phyloP scores from a whole-genome alignment of 2,888 invertebrate genomes.

The Podabrus alpinus region DNA sequence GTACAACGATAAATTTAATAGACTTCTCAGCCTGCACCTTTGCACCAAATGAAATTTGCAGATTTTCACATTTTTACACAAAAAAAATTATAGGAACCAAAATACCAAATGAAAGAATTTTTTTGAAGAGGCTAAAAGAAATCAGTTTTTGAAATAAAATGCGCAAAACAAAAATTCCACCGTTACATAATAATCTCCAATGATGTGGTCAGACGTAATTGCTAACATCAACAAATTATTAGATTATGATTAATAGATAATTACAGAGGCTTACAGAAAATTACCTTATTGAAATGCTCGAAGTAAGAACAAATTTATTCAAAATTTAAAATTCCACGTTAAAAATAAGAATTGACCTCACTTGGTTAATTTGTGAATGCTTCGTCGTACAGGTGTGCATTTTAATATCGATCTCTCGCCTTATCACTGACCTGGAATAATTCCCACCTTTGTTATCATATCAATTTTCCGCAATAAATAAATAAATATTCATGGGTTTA shows the following conservation, averaged over 20 bases:
- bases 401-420: not conserved
- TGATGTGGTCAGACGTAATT: not conserved
- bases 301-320: not conserved
- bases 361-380: not conserved
- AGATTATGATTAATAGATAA: not conserved
- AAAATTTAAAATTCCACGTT: not conserved
- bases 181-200: not conserved
- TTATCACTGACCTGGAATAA: not conserved
- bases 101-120: too few species aligned
- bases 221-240: not conserved
- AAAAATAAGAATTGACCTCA: not conserved
- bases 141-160: not conserved
- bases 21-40: too few species aligned
- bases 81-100: too few species aligned
- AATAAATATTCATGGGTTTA: not conserved
- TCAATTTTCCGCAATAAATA: not conserved
- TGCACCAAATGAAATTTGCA: too few species aligned
- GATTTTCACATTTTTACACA: too few species aligned
- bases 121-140: too few species aligned
- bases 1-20: too few species aligned
- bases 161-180: not conserved
- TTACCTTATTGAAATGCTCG: not conserved
- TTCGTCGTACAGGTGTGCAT: not conserved
- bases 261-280: not conserved
- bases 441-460: not conserved